These are phyloP conservation scores for Prolemur simus DNA, from an alignment of 2,113 vertebrate genomes.

Conservation along the genomic window DNA sequence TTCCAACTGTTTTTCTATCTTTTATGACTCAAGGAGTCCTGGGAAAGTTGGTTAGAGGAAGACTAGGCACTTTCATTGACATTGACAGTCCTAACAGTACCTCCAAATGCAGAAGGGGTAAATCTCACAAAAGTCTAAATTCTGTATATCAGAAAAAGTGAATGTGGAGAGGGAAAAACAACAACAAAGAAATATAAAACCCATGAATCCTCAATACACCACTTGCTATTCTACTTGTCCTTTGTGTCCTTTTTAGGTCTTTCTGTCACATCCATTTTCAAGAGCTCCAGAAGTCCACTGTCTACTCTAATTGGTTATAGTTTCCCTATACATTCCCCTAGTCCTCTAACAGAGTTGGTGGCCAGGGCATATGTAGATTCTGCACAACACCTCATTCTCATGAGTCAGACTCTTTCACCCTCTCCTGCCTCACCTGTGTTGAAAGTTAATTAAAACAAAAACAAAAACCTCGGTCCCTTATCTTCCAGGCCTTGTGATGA, in stretches of 20 bases:
- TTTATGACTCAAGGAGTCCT: not conserved
- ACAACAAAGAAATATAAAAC: not conserved
- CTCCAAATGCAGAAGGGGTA: not conserved
- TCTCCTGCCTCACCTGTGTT: not conserved
- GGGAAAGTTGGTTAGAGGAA: not conserved
- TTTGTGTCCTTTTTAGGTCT: not conserved
- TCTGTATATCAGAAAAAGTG: not conserved
- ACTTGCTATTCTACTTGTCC: not conserved
- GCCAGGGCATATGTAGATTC: not conserved
- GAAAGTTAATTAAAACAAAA: too few relatives aligned
- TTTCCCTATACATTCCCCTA: not conserved
- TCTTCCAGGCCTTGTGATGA: not conserved
- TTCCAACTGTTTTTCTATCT: not conserved
- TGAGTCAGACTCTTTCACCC: not conserved
- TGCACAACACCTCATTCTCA: not conserved
- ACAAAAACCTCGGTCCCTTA: not conserved
- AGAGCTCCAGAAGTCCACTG: not conserved
- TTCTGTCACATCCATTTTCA: not conserved
- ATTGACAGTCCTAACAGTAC: not conserved
- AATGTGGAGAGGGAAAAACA: not conserved
- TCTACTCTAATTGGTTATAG: not conserved
- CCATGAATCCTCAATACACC: not conserved
- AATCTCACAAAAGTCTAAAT: not conserved
- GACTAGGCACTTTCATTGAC: not conserved
- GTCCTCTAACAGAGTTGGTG: not conserved